Conservation (phyloP, 2,888 invertebrate species). For the Cheilosia urbana region DNA sequence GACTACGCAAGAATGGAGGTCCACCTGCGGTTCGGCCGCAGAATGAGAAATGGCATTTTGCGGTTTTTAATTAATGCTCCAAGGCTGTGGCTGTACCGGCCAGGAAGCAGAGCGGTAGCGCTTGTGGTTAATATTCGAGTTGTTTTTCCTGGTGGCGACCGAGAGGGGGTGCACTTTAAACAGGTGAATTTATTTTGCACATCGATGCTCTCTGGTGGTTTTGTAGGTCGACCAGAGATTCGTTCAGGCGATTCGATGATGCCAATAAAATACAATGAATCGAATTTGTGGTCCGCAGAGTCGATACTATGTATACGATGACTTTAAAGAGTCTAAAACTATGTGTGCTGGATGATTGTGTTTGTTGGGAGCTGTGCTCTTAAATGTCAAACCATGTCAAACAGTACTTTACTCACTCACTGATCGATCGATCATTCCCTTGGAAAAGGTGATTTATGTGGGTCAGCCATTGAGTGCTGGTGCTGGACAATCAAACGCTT, state of each 20-base stretch:
- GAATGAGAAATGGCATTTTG: constrained; percentile 74
- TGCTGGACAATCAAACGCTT: constrained; percentile 67
- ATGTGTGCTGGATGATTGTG: not conserved
- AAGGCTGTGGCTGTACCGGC: constrained; percentile 23
- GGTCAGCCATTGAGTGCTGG: constrained; percentile 65
- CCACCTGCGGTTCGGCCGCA: constrained; percentile 65
- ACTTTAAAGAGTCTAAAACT: constrained; percentile 11
- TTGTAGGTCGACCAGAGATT: constrained; percentile 67
- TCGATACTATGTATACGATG: constrained; percentile 15
- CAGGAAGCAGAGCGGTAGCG: constrained; percentile 26
- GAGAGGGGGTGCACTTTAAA: constrained; percentile 35
- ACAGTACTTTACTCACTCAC: not conserved
- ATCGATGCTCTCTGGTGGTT: constrained; percentile 72
- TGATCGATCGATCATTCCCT: constrained; percentile 20
- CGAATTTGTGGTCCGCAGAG: constrained; percentile 55
- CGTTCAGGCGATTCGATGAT: constrained; percentile 36
- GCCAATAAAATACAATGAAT: constrained; percentile 69
- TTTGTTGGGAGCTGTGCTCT: too few species aligned
- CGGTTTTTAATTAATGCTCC: constrained; percentile 72
- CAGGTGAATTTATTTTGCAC: constrained; percentile 73
- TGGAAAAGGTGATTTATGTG: constrained; percentile 62
- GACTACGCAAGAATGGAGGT: constrained; percentile 50
- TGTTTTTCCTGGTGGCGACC: constrained; percentile 1
- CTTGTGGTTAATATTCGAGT: constrained; percentile 53
- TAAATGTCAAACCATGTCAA: not conserved